A percentile compares a stretch with the other conserved stretches of the same genome.
Conservation (phyloP, 2,797 vertebrate species). For the Siniperca scherzeri region DNA sequence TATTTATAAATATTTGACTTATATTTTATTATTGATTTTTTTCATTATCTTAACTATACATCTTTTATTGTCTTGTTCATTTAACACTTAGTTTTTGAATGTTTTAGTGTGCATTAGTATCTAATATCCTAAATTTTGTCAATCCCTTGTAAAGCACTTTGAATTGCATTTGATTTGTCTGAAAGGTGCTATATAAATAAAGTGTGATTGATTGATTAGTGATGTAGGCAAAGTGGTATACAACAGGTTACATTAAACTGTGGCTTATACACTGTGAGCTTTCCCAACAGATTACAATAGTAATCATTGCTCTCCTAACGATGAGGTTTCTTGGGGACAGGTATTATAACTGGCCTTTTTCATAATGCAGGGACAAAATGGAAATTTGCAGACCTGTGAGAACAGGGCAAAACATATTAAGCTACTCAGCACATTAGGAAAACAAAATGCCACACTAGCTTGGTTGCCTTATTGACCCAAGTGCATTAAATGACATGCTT, state of each 20-base stretch:
- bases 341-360: not conserved
- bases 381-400: not conserved
- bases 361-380: not conserved
- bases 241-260: not conserved
- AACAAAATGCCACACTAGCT: not conserved
- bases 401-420: not conserved
- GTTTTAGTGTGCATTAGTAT: too few relatives aligned
- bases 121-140: too few relatives aligned
- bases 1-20: too few relatives aligned
- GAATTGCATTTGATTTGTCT: too few relatives aligned
- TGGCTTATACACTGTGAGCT: not conserved
- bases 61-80: too few relatives aligned
- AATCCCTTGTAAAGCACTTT: too few relatives aligned
- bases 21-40: too few relatives aligned
- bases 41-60: too few relatives aligned
- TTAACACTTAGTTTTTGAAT: too few relatives aligned
- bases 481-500: not conserved
- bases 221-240: not conserved
- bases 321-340: not conserved
- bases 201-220: too few relatives aligned
- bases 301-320: not conserved
- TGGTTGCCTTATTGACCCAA: not conserved
- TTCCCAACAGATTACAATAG: not conserved
- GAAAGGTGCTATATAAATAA: too few relatives aligned
- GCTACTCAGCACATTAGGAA: not conserved